These are phyloP conservation scores for Camelus bactrianus DNA, from an alignment of 2,113 vertebrate species.

Conservation along the genomic window DNA sequence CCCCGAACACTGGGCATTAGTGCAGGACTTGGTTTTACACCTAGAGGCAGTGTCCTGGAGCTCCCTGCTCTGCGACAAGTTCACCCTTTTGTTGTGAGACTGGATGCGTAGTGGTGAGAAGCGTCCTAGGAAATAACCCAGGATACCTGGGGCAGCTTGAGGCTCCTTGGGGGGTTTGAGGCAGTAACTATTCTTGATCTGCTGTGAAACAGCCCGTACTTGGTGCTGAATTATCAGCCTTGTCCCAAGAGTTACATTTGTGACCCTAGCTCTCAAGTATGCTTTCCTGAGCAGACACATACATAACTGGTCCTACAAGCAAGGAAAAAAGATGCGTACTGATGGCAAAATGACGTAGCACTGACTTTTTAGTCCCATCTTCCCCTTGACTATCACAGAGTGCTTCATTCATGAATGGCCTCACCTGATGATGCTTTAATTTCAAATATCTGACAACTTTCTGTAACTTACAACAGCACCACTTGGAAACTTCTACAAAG, in stretches of 20 bases:
- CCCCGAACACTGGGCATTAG: background rate
- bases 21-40: background rate
- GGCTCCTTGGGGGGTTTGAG: background rate
- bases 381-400: slow-evolving; percentile 1
- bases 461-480: background rate
- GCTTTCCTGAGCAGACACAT: background rate
- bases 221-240: background rate
- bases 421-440: slow-evolving; percentile 53
- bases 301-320: slow-evolving; percentile 2
- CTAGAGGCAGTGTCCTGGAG: too few species aligned
- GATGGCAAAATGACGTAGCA: background rate
- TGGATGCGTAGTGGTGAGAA: background rate
- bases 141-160: background rate
- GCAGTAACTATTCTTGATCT: background rate
- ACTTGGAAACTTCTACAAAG: background rate
- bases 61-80: background rate
- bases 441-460: slow-evolving; percentile 47
- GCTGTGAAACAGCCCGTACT: background rate
- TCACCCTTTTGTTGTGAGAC: background rate
- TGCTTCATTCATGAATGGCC: slow-evolving; percentile 19
- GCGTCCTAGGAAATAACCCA: background rate
- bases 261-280: background rate
- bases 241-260: background rate
- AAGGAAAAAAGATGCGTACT: slow-evolving; percentile 35
- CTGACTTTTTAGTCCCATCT: background rate